Conservation (phyloP, 2,113 vertebrate genomes). For the Gasterosteus aculeatus region DNA sequence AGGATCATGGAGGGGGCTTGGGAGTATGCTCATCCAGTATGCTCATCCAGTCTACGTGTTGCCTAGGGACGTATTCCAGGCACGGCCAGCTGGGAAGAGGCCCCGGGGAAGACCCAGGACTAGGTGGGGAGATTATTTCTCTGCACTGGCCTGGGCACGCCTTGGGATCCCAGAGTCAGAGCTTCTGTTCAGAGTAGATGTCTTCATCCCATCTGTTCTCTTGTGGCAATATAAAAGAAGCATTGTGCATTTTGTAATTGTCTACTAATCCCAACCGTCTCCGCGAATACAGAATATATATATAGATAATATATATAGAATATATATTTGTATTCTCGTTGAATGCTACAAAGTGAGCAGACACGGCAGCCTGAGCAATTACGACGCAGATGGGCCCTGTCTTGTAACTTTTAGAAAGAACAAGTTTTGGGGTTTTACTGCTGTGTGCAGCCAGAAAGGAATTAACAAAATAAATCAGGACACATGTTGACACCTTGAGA, state of each 20-base stretch:
- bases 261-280: slow-evolving; percentile 6
- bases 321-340: background rate
- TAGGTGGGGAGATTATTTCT: too few relatives aligned
- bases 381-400: background rate
- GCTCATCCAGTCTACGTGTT: too few relatives aligned
- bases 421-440: background rate
- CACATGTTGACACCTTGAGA: background rate
- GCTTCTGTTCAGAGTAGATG: too few relatives aligned
- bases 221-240: slow-evolving; percentile 22
- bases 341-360: slow-evolving; percentile 3
- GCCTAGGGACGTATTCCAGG: too few relatives aligned
- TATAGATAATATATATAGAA: too few relatives aligned
- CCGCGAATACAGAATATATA: background rate
- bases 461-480: background rate
- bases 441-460: background rate
- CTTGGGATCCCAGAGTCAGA: too few relatives aligned
- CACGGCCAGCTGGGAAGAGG: too few relatives aligned
- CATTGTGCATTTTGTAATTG: slow-evolving; percentile 10
- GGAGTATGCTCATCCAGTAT: too few relatives aligned
- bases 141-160: too few relatives aligned
- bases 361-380: background rate
- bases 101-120: too few relatives aligned
- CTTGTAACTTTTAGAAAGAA: background rate
- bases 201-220: background rate
- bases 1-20: too few relatives aligned